Percentiles rank a stretch among this genome's conserved stretches.
phyloP scores from a whole-genome alignment of 2,113 vertebrate species.

The Hippoglossus stenolepis region DNA sequence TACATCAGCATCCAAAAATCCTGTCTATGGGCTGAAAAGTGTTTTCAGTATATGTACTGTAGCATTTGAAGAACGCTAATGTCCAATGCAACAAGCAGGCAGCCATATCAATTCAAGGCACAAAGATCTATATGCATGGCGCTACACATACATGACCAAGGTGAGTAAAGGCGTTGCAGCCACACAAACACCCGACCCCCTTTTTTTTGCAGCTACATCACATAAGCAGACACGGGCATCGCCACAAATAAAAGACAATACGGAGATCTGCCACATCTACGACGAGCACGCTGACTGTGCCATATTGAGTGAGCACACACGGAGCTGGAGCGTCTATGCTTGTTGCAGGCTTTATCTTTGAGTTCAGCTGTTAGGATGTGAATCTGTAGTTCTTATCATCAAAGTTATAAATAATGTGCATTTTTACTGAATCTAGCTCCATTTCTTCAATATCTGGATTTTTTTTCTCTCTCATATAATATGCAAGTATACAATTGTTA shows the following conservation, averaged over 20 bases:
- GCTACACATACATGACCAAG: constrained; percentile 68
- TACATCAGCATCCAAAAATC: constrained; percentile 60
- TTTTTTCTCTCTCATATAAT: constrained; percentile 39
- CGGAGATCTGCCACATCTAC: constrained; percentile 60
- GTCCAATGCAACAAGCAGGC: constrained; percentile 74
- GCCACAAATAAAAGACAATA: constrained; percentile 47
- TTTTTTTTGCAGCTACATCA: constrained; percentile 47
- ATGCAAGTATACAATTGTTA: constrained; percentile 58
- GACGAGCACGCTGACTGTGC: constrained; percentile 42
- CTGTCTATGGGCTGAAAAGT: constrained; percentile 37
- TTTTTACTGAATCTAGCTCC: constrained; percentile 42
- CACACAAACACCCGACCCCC: constrained; percentile 41
- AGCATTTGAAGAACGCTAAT: constrained; percentile 60
- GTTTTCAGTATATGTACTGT: constrained; percentile 31
- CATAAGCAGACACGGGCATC: constrained; percentile 60
- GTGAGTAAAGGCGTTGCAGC: constrained; percentile 43
- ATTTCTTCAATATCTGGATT: constrained; percentile 31
- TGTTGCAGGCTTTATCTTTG: constrained; percentile 65
- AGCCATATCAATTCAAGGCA: constrained; percentile 81
- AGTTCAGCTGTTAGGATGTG: constrained; percentile 66
- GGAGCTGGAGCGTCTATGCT: constrained; percentile 52
- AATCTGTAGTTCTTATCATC: constrained; percentile 56
- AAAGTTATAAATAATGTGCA: constrained; percentile 59
- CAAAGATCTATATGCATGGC: constrained; percentile 74
- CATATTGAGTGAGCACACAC: constrained; percentile 33